These are phyloP conservation scores for Zaprionus nigranus DNA, from an alignment of 1,140 invertebrate species.

Conservation along the genomic window DNA sequence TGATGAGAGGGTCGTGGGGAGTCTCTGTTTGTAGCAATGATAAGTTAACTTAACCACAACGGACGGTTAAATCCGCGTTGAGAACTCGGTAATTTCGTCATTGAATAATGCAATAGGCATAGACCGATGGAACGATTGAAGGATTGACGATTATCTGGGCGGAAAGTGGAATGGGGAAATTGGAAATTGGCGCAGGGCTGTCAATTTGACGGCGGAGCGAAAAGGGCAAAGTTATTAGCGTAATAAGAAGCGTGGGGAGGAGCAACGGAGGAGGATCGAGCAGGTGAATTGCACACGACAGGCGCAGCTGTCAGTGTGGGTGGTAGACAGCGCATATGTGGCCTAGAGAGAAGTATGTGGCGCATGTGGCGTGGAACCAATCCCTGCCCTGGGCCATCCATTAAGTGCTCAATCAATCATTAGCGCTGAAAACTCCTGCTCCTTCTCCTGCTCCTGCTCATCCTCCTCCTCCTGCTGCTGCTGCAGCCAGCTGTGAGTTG, in stretches of 20 bases:
- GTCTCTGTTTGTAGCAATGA: not conserved
- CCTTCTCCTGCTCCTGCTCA: not conserved
- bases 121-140: constrained; percentile 17
- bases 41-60: constrained; percentile 1
- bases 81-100: constrained; percentile 40
- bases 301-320: constrained; percentile 61
- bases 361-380: constrained; percentile 14
- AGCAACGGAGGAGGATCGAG: not conserved
- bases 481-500: constrained; percentile 55
- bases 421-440: constrained; percentile 64
- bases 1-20: not conserved
- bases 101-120: constrained; percentile 54
- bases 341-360: constrained; percentile 53
- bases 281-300: constrained; percentile 76
- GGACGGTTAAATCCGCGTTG: constrained; percentile 39
- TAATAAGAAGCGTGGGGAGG: constrained; percentile 52
- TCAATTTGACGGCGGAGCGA: constrained; percentile 29
- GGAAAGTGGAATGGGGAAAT: not conserved
- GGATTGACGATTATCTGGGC: constrained; percentile 11
- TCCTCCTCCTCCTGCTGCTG: not conserved
- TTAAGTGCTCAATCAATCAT: constrained; percentile 81
- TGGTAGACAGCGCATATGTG: constrained; percentile 8
- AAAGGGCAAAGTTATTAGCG: constrained; percentile 80
- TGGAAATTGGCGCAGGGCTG: constrained; percentile 1
- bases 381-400: constrained; percentile 58